Base-by-base conservation (phyloP, 1,140 invertebrate genomes). In the Drosophila parvula region DNA sequence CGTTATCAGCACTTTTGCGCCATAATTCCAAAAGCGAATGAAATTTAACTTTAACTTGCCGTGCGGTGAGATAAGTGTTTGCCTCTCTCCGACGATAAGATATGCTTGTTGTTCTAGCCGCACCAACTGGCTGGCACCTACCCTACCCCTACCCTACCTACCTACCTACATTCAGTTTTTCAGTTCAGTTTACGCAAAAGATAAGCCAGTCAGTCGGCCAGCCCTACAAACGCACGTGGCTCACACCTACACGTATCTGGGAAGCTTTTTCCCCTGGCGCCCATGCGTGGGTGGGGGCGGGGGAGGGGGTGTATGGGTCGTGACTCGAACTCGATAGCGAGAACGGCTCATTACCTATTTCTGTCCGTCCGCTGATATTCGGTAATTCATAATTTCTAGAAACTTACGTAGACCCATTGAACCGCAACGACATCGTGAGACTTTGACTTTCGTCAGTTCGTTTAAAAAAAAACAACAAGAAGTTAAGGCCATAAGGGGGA, bases 1-100 rank as follows among this genome's bases (percentile, higher is more conserved):
- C 68, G 71, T 88, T 89, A 88, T 89, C 84, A 63, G 58, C 67
- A 48, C 58, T 83, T 83, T 85, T 88, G 45, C 64, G 81, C 74
- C 81, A 85, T 85, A 84, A 78, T 78, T 78, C 81, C 38, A 53
- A 74, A 77, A 62, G 77, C 60, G 63, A 79, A 82, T 86, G 79
- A 76, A 85, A 79, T 59, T 79, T 47, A 81, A 71, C 70, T 82
- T 86, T 79, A 81, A 71, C 70, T 82, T 86, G 76, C 67, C 63
- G 62, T 69, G 61, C 30, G 16, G 18, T 58, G 83, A 83, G 83
- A 83, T 86, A 86, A 88, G 76, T 48, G 51, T 40, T 43, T 60
- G 41, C 43, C 45, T 30, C 69, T 53, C 61, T 65, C 64, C 60
- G 14, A 6, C 64, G 82, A 85, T 85, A 85, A 85, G 81, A 84